These are phyloP conservation scores for Tinamus guttatus DNA, from an alignment of 2,113 vertebrate genomes.

Conservation along the genomic window DNA sequence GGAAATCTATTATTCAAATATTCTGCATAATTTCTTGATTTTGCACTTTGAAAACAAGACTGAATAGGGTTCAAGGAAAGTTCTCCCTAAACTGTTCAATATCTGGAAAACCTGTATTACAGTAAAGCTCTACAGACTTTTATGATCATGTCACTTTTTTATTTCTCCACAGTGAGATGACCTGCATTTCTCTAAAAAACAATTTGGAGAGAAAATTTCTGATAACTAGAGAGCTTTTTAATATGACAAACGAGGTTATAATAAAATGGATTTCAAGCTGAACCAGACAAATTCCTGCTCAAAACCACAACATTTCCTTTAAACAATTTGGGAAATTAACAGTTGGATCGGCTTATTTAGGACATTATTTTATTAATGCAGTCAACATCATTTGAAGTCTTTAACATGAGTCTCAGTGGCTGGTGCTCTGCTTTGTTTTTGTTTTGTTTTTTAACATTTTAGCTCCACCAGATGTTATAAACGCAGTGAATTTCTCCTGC, in stretches of 20 bases:
- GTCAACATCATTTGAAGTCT: not conserved
- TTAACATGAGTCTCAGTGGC: not conserved
- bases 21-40: not conserved
- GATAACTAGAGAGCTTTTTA: not conserved
- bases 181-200: not conserved
- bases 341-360: not conserved
- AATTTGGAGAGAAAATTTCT: not conserved
- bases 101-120: not conserved
- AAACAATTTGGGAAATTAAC: not conserved
- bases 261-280: not conserved
- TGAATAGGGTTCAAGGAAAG: not conserved
- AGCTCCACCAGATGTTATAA: not conserved
- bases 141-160: not conserved
- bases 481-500: not conserved
- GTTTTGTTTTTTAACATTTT: not conserved
- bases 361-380: not conserved
- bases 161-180: not conserved
- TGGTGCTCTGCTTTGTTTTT: not conserved
- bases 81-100: not conserved
- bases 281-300: not conserved
- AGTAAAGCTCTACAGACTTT: not conserved
- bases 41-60: constrained; percentile 21
- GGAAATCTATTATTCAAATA: constrained; percentile 18
- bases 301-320: not conserved
- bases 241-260: not conserved